Evolutionary conservation across 2,113 vertebrate genomes (phyloP).

Genomic region (Chlorodrepanis virens): DNA sequence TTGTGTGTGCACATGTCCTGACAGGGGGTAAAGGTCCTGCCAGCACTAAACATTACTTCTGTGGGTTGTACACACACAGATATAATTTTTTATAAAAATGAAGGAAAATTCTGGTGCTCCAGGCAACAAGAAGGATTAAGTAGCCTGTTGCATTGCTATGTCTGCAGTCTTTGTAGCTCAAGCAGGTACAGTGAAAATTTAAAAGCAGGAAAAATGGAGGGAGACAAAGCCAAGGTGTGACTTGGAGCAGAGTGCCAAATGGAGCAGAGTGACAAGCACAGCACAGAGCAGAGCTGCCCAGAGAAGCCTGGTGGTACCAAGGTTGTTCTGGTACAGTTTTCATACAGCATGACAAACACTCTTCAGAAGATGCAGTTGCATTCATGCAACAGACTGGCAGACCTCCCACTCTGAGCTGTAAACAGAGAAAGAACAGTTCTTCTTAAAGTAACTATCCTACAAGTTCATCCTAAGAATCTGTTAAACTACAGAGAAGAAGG

Average conservation of each 20-base stretch:
- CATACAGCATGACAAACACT: background rate
- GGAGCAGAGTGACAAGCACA: background rate
- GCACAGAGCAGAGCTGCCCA: background rate
- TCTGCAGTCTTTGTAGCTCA: background rate
- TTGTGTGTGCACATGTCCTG: background rate
- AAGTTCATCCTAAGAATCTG: background rate
- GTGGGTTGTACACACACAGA: background rate
- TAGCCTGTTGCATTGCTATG: background rate
- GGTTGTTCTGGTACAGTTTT: background rate
- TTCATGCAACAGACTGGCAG: background rate
- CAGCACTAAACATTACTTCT: background rate
- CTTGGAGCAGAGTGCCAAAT: background rate
- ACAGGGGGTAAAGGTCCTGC: background rate
- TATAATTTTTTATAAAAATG: background rate
- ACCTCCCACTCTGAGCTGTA: background rate
- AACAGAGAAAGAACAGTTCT: background rate
- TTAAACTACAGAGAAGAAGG: background rate
- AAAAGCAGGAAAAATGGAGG: background rate
- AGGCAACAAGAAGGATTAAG: background rate
- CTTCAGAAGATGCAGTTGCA: background rate
- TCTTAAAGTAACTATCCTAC: background rate
- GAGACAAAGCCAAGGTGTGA: accelerated
- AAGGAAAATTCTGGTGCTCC: background rate
- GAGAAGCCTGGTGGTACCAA: background rate
- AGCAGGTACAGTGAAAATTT: background rate